Base-by-base conservation (phyloP, 2,888 invertebrate species). In the Leptogaster cylindrica region DNA sequence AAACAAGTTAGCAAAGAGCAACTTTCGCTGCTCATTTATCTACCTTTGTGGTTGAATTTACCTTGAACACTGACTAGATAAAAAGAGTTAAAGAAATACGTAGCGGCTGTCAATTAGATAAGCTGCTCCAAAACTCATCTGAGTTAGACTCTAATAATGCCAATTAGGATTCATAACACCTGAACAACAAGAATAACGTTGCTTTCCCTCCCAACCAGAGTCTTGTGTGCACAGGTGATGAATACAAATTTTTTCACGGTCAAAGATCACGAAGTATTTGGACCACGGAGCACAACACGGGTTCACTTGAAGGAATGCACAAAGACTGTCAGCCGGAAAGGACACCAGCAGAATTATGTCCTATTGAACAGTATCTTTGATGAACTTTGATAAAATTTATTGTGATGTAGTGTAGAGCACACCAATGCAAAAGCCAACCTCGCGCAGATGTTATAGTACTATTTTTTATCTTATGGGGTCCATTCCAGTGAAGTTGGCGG, bases 221-320 rank as follows among this genome's bases (percentile, higher is more conserved):
- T 39, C 36, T 36, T 14, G 55, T 55, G 39, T 39, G 6, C 55
- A 23, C 55, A 55, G 33, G 55, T 12, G 36, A 23, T 12, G 55
- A 55, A 55, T 61, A 27, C 61, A 31, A 61, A 44, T 61, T n/a
- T 39, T 58, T 58, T 61, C 61, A 61, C 44, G 61, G 61, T 28
- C 44, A 41, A 41, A 44, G 61, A 61, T 44, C 44, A 28, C 18
- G 27, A 44, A 44, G 44, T 44, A 61, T 44, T 61, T 25, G 44
- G 44, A 61, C 41, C 23, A 44, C 44, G 28, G 27, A 44, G 44
- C 25, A 51, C 65, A 65, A 33, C 50, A 8, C 39, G 25, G 50
- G 39, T 48, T 65, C 25, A 50, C 23, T 36, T 55, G 33, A 55
- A 36, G 36, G 55, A 55, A 55, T 55, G 55, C 55, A 55, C 36